Base-by-base conservation (phyloP, 2,797 vertebrate species). In the Pelochelys cantorii region DNA sequence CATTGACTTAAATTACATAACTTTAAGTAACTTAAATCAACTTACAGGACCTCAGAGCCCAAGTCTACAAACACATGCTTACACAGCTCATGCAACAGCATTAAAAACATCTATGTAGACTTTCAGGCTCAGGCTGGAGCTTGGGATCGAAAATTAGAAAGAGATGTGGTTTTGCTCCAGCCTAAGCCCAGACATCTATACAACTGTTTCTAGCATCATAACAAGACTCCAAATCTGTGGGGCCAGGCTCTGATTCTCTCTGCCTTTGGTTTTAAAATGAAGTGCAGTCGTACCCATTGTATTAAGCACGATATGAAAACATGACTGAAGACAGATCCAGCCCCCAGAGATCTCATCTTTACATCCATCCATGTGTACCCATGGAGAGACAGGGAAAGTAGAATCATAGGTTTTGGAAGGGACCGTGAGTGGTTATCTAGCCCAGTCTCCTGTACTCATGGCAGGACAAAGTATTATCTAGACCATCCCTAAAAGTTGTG, bases 301-400 rank as follows among this genome's bases (percentile, higher is more conserved):
- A 14, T 29, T 62, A 17, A 4, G 14, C 31, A 62, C 29, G 7
- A 1, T 11, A 1, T 13, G 23, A 34, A 53, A 0, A 0, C 0
- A 6, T 83, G 18, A 83, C 83, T 71, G 68, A 84, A 79, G 83
- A 27, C 79, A 57, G 74, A n/a, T 1, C 4, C 1, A 71, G n/a
- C 27, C 57, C 29, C 52, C 42, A 53, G 31, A 18, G 18, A 29
- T 8, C 62, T 31, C 53, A 20, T 83, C 52, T 17, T 0, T 53
- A 14, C 22, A 42, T 37, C 4, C 29, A 1, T 65, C 31, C 15
- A 17, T 65, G n/a, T 65, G 31, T n/a, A n/a, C 31, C 31, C 17
- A n/a, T 42, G 27, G 37, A 59, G 71, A 90, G 81, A 15, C 20
- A 79, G 10, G n/a, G 37, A 22, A 79, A 60, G 86, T 79, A 3